Base-by-base conservation (phyloP, 2,888 invertebrate species). In the Oithona nana region DNA sequence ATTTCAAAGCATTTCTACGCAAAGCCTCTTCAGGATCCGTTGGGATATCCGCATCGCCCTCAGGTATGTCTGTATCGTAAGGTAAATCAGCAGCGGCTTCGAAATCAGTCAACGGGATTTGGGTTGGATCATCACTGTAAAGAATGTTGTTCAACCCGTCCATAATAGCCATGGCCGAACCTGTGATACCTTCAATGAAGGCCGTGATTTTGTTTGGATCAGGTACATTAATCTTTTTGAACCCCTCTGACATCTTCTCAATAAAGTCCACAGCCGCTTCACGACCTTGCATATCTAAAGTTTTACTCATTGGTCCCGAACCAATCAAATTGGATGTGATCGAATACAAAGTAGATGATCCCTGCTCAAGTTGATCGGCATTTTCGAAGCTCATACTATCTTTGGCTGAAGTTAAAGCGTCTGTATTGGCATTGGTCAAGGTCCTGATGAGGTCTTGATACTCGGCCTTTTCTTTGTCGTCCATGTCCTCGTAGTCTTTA, bases 51-150 rank as follows among this genome's bases (percentile, higher is more conserved):
- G 61, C 61, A 29, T 61, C 54, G 28, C 61, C 61, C 20, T 61
- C 61, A 16, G 54, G 54, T 54, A 61, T 61, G 28, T 61, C 54
- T 28, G 61, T 61, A 52, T 61, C 61, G 22, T 61, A 61, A 24
- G 61, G 61, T 29, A 61, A 20, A 22, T 50, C 28, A 8, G 51
- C 51, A n/a, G 61, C 61, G 1, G 28, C 30, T 8, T 54, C 54
- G 6, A 29, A 30, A 52, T 61, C 61, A n/a, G 61, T 54, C 31
- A 61, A 24, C 3, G 61, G 61, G 13, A 61, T 29, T 28, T 61
- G 52, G 16, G 26, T 26, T n/a, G 61, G 61, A 50, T 61, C 61
- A 28, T 61, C 54, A 54, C 28, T 20, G 22, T 61, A 61, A 52
- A 61, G 20, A 51, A 61, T 50, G 13, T 16, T 13, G 13, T 61